Base-by-base conservation (phyloP, 2,113 vertebrate species). In the Hylia prasina region DNA sequence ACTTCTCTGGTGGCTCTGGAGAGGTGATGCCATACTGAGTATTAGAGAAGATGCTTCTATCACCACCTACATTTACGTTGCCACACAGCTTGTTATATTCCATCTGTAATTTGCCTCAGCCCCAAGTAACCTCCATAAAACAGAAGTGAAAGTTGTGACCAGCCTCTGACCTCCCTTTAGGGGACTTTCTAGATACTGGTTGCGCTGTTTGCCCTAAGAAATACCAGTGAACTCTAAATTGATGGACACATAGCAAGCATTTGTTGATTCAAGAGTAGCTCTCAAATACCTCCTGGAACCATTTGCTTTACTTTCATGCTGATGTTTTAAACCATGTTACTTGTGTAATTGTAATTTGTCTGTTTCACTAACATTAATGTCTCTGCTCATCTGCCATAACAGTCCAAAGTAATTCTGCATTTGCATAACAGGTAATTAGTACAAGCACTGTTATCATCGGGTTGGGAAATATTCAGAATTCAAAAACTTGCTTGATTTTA, bases 401-500 rank as follows among this genome's bases (percentile, higher is more conserved):
- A 51, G 21, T 45, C 23, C 33, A 56, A 60, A 77, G 15, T 42
- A 60, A 77, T 73, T 84, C 25, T 72, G 13, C 10, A 64, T 84
- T 92, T 84, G 23, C 45, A n/a, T 64, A 84, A 27, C n/a, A 93
- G 37, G 33, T 39, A 47, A 27, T 39, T 69, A 7, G 20, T 83
- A 58, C 5, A 33, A 45, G 5, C 30, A 60, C 7, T 39, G 10
- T 21, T 69, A n/a, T 68, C 16, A 25, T 39, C 0, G 0, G 24
- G 10, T 24, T 66, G 50, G 64, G 73, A 61, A 51, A 73, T n/a
- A 87, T 10, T 69, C 30, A 69, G 35, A 65, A 81, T 70, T 65
- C 35, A 90, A 65, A 87, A 73, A 30, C 9, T 10, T 77, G 13
- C 9, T 44, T 65, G 21, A 60, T 77, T 83, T 69, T 8, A 31